A percentile compares a stretch with the other conserved stretches of the same genome.
Evolutionary conservation across 1,140 invertebrate species (phyloP).

Genomic region (Lasaia peninsularis): DNA sequence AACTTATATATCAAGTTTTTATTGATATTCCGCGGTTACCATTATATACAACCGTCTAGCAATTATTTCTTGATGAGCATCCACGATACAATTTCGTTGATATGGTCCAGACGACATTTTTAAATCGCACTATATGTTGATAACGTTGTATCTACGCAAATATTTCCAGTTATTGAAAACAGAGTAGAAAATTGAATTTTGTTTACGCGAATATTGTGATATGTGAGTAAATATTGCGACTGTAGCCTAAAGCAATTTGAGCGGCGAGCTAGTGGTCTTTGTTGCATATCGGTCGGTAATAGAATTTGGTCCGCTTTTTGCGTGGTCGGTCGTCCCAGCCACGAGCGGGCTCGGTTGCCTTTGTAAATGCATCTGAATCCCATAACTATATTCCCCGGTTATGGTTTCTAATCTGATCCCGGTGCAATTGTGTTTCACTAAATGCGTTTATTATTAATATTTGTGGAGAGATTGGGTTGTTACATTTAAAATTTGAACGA

Average conservation of each 20-base stretch:
- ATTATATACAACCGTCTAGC: too few relatives aligned
- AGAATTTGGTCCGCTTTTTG: conserved; percentile 75
- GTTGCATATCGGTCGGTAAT: conserved; percentile 74
- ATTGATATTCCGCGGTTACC: too few relatives aligned
- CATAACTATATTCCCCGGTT: conserved; percentile 39
- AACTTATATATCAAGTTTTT: too few relatives aligned
- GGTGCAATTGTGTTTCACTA: conserved; percentile 24
- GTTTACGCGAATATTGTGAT: conserved; percentile 60
- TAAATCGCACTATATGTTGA: too few relatives aligned
- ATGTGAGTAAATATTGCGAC: conserved; percentile 67
- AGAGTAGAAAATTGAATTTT: conserved; percentile 58
- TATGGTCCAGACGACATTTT: too few relatives aligned
- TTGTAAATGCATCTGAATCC: conserved; percentile 71
- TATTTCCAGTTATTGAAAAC: conserved; percentile 37
- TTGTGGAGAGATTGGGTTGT: too few relatives aligned
- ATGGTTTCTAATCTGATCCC: conserved; percentile 23
- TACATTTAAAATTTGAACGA: too few relatives aligned
- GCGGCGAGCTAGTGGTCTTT: conserved; percentile 69
- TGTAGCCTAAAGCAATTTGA: conserved; percentile 74
- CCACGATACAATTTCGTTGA: too few relatives aligned
- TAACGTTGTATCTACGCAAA: too few relatives aligned
- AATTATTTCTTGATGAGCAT: too few relatives aligned
- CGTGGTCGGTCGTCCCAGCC: conserved; percentile 53
- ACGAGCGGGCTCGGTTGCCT: conserved; percentile 67
- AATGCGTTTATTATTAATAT: neutral